Base-by-base conservation (phyloP, 2,797 vertebrate species). In the Falco columbarius region DNA sequence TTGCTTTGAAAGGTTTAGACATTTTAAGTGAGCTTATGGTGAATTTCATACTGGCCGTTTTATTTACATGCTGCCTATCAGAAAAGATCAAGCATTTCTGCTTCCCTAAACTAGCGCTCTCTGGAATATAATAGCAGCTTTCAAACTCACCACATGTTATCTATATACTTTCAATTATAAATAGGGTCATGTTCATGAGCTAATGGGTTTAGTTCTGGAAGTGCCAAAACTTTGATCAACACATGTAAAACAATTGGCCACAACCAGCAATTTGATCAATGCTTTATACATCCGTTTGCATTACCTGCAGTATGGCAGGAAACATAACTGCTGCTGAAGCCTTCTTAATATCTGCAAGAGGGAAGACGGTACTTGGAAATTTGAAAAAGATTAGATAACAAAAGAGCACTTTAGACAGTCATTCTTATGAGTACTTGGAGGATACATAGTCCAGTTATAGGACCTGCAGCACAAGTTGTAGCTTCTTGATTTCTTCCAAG, bases 201-300 rank as follows among this genome's bases (percentile, higher is more conserved):
- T 97, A 98, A 97, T 97, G 97, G 97, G 72, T 96, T 97, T 97
- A 90, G 80, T 91, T 94, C 89, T 95, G 83, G 84, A 96, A 97
- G 96, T 97, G 96, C 97, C 97, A 97, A 94, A 98, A 97, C 97
- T 98, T 98, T 97, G 96, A 97, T 97, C 97, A 97, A 62, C 81
- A 29, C 46, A 47, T 92, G 75, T 96, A 72, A 91, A 97, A 86
- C 91, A 96, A 91, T 89, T 96, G 96, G 93, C 95, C 82, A 91
- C 91, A 97, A 97, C 90, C 7, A 3, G 76, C 19, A 12, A 81
- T 98, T 96, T 90, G 71, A 90, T 97, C 93, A 88, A 86, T 90
- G 89, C 58, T 89, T 97, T 96, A 81, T 91, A 93, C 65, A 89
- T 95, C 90, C 80, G 63, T 27, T 42, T 96, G 85, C 90, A 86